Conservation (phyloP, 2,113 vertebrate species). For the Procavia capensis region DNA sequence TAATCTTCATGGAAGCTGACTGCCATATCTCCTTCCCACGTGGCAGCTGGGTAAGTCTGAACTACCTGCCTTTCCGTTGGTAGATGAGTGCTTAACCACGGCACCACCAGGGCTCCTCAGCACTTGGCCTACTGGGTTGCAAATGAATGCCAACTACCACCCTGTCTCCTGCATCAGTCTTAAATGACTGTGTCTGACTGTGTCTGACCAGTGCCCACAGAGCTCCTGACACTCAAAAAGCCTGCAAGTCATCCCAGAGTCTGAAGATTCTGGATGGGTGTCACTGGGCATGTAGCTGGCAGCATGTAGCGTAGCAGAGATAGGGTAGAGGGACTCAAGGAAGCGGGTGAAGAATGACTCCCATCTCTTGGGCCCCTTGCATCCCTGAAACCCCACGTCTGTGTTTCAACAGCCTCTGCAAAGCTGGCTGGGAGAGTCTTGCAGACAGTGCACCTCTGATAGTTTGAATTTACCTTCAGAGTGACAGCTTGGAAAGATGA, state of each 20-base stretch:
- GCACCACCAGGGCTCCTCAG: no score
- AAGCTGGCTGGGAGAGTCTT: neutral
- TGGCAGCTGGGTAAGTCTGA: neutral
- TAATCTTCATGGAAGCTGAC: neutral
- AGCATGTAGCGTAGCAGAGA: neutral
- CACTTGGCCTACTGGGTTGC: no score
- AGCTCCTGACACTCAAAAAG: neutral
- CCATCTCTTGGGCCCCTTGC: neutral
- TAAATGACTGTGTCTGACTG: neutral
- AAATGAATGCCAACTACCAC: no score
- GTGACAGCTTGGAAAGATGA: neutral
- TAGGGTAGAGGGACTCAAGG: no score
- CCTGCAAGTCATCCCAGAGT: neutral
- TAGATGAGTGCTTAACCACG: neutral
- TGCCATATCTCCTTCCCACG: neutral
- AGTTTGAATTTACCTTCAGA: neutral
- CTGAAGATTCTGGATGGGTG: neutral
- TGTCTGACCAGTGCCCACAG: neutral
- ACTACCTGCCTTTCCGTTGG: neutral
- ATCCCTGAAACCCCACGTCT: neutral
- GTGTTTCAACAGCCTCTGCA: fast-evolving
- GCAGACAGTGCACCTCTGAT: neutral
- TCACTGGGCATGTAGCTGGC: no score
- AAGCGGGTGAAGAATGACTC: neutral
- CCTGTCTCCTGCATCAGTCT: no score